Evolutionary conservation across 2,888 invertebrate species (phyloP), one percentile per base, ranked within the genome.

Genomic region (Mesorhabditis spiculigera): DNA sequence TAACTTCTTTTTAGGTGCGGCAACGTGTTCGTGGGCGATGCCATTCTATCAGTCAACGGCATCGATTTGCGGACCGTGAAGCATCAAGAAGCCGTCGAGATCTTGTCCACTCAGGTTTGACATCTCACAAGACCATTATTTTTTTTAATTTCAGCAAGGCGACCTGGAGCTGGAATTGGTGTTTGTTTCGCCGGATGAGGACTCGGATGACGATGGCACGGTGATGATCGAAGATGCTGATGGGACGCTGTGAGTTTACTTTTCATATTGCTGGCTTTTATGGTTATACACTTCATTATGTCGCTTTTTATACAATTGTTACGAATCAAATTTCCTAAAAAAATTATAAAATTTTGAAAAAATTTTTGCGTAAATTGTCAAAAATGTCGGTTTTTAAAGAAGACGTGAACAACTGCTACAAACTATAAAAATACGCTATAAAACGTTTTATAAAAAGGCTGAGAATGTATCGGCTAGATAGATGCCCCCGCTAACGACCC

Each of bases 11-110:
- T n/a, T 28, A 63, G 63, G n/a, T 63, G 63, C 63, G 63, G 90
- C 5, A 68, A 90, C 73, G 88, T 93, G 61, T 92, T 90, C 87
- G 92, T 93, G 41, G 93, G 93, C 0, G 93, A 93, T 87, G 92
- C 93, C 43, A 92, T 93, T 79, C 88, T 93, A 45, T 90, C 91
- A 76, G 93, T 93, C 73, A 93, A 93, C 86, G 91, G 91, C 71
- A 89, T 90, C 67, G 92, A 92, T 86, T 89, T 93, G 80, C 89
- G 91, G 69, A 91, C 91, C 87, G 91, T 91, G 58, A 91, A 91
- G 82, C 93, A 93, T 87, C 90, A 91, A 75, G 92, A 93, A 83
- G 93, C 93, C 5, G 93, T 93, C 5, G 90, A 91, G 77, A 90
- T 92, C 71, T 87, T 93, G 73, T 92, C 92, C 79, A 90, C 91